Conservation (phyloP, 1,140 invertebrate species). For the Diorhabda elongata region DNA sequence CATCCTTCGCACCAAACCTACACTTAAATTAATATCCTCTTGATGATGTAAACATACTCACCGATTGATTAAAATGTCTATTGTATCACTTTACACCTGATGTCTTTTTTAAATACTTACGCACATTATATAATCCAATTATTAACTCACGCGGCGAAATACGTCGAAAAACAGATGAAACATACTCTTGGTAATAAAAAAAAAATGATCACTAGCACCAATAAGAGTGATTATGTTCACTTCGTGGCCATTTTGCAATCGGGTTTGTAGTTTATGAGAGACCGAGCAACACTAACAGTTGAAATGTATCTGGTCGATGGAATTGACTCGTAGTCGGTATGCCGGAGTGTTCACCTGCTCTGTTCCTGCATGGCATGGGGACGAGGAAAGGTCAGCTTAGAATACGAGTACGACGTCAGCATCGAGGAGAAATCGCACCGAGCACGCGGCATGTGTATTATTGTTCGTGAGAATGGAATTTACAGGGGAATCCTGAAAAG, state of each 20-base stretch:
- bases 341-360: background rate
- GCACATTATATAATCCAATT: background rate
- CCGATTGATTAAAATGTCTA: background rate
- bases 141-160: too few relatives aligned
- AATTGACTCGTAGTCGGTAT: background rate
- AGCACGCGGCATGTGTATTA: background rate
- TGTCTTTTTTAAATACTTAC: background rate
- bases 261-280: background rate
- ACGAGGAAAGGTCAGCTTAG: background rate
- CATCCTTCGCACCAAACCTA: background rate
- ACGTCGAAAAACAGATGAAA: background rate
- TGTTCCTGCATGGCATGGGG: slow-evolving; percentile 1
- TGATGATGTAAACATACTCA: slow-evolving; percentile 10
- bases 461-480: background rate
- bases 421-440: background rate
- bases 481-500: background rate
- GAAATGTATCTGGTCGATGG: background rate
- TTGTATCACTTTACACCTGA: background rate
- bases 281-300: background rate
- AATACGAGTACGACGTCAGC: background rate
- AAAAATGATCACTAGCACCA: background rate
- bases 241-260: background rate
- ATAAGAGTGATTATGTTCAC: background rate
- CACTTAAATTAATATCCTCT: background rate
- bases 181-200: background rate